phyloP scores from a whole-genome alignment of 2,113 vertebrate species.

The Hyperopisus bebe region DNA sequence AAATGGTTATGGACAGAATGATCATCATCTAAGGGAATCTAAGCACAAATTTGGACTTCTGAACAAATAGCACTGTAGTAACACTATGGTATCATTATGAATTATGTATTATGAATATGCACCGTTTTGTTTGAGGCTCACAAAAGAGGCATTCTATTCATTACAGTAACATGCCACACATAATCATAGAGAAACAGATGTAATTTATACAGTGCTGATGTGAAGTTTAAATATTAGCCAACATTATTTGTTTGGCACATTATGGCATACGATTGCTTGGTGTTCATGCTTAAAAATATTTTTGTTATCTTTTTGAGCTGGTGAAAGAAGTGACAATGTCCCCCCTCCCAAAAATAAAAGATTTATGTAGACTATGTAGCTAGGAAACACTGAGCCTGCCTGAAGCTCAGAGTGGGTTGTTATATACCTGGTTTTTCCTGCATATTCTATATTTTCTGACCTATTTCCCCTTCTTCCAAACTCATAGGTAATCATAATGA shows the following conservation, averaged over 20 bases:
- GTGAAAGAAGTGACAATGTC: not conserved
- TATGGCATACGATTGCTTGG: not conserved
- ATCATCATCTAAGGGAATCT: not conserved
- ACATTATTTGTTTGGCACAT: not conserved
- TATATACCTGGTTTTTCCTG: not conserved
- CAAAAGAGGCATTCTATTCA: not conserved
- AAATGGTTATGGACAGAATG: not conserved
- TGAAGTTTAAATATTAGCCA: not conserved
- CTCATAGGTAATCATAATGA: not conserved
- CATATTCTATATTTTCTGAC: not conserved
- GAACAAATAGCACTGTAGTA: not conserved
- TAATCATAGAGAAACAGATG: not conserved
- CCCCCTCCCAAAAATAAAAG: not conserved
- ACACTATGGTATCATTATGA: not conserved
- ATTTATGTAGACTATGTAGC: not conserved
- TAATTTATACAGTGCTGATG: not conserved
- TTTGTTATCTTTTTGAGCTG: not conserved
- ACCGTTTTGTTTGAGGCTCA: not conserved
- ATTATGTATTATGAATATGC: not conserved
- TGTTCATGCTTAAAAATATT: not conserved
- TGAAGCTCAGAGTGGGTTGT: not conserved
- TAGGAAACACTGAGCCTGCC: not conserved
- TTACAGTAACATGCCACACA: not conserved
- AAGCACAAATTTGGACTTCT: not conserved
- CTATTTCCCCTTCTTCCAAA: not conserved